phyloP scores from a whole-genome alignment of 2,797 vertebrate species.

The Danio albolineatus region DNA sequence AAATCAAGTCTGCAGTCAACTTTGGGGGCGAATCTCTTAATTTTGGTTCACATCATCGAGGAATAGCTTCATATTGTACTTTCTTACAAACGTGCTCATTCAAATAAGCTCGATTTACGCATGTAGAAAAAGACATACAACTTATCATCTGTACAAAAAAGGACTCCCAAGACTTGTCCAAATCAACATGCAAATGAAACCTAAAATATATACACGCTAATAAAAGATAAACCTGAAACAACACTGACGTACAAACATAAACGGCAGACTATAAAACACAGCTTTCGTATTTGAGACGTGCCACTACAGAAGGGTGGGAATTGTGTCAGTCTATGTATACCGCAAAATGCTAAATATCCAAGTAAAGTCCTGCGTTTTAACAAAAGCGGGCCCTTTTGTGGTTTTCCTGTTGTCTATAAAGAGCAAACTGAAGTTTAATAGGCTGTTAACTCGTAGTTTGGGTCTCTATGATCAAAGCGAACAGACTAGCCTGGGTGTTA shows the following conservation, averaged over 20 bases:
- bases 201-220: slow-evolving; percentile 75
- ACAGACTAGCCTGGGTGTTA: slow-evolving; percentile 25
- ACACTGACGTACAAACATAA: slow-evolving; percentile 61
- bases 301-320: slow-evolving; percentile 23
- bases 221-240: slow-evolving; percentile 63
- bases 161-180: slow-evolving; percentile 46
- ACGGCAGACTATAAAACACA: slow-evolving; percentile 47
- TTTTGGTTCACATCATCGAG: slow-evolving; percentile 46
- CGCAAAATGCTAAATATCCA: slow-evolving; percentile 51
- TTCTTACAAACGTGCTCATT: slow-evolving; percentile 39
- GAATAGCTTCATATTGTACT: slow-evolving; percentile 21
- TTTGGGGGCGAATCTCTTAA: slow-evolving; percentile 25
- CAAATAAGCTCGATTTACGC: slow-evolving; percentile 17
- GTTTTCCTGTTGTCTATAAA: slow-evolving; percentile 33
- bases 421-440: slow-evolving; percentile 18
- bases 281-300: slow-evolving; percentile 1
- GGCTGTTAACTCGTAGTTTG: slow-evolving; percentile 30
- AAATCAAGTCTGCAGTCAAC: slow-evolving; percentile 18
- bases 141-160: slow-evolving; percentile 53
- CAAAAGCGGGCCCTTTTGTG: slow-evolving; percentile 52
- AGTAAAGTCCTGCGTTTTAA: slow-evolving; percentile 64
- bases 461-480: slow-evolving; percentile 48
- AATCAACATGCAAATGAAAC: slow-evolving; percentile 64
- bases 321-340: slow-evolving; percentile 5
- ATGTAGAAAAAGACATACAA: slow-evolving; percentile 17